phyloP scores from a whole-genome alignment of 2,888 invertebrate genomes.

The Aphidoletes aphidimyza region DNA sequence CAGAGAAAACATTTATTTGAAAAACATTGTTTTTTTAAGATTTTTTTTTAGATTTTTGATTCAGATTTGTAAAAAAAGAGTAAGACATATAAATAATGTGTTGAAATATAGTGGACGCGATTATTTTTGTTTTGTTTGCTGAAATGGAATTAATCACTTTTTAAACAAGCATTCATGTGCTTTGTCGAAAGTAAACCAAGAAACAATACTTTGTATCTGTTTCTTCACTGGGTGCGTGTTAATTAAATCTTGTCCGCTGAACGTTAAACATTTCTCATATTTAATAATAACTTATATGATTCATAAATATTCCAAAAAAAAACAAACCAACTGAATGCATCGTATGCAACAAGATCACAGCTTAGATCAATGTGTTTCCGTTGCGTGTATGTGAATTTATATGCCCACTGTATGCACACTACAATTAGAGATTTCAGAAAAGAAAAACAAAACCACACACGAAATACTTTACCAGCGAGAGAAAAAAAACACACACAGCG shows the following conservation, averaged over 20 bases:
- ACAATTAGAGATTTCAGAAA: not conserved
- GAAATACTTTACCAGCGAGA: not conserved
- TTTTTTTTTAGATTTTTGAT: no score
- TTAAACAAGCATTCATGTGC: no score
- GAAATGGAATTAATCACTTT: not conserved
- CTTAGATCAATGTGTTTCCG: not conserved
- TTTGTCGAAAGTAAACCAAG: not conserved
- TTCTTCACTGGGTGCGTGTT: not conserved
- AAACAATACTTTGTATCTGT: not conserved
- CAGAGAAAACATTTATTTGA: no score
- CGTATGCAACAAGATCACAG: not conserved
- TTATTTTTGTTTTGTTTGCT: not conserved
- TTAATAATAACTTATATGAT: not conserved
- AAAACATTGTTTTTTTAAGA: no score
- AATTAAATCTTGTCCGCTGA: not conserved
- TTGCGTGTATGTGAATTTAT: constrained; percentile 15
- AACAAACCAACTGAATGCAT: not conserved
- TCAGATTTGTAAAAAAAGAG: no score
- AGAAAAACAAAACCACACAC: not conserved
- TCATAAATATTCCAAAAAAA: not conserved
- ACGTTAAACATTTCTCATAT: not conserved
- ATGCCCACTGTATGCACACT: not conserved
- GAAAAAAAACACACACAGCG: not conserved
- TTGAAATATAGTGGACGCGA: not conserved
- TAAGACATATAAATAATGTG: no score